Evolutionary conservation across 2,113 vertebrate genomes (phyloP), one percentile per base, ranked within the genome.

Genomic region (Oreocharis arfaki): DNA sequence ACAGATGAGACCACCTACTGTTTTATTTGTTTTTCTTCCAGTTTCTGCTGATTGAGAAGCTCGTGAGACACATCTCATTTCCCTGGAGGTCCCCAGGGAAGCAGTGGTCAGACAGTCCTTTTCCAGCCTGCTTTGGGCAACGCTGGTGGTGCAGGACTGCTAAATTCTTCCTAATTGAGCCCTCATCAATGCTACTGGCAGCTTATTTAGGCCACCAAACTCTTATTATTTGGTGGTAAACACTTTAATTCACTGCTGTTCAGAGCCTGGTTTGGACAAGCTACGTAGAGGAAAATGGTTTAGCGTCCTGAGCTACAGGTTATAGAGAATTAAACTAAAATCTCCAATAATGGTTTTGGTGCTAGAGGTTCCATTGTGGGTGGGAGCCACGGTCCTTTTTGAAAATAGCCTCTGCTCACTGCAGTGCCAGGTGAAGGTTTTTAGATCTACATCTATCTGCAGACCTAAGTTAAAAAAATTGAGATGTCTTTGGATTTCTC

Each of bases 1-100:
- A 91, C 85, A 64, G 33, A 14, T 39, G 84, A 87, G 93, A 95
- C 90, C 94, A 95, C 96, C 87, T 93, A 77, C 83, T 8, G 63
- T 46, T 94, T 92, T 93, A 93, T 97, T 96, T 96, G 79, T 84
- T 95, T 96, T 96, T 94, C 19, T 96, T 96, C 69, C 49, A 56
- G 44, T 92, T 96, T 95, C 63, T 95, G 93, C 94, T 92, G 91
- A 89, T 89, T 74, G 95, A 96, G 92, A 91, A 91, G 90, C 84
- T 95, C 60, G 27, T 92, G 84, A 94, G 93, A 77, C 55, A 65
- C 44, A 88, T 92, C 84, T 91, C 50, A 65, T 93, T 89, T 84
- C 82, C 81, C 49, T 77, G 35, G n/a, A 70, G 46, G 32, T 90
- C 84, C 61, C 82, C 8, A 7, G 65, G 84, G 89, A 68, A 87